These are phyloP conservation scores for Ormyrus thymus DNA, from an alignment of 2,888 invertebrate genomes.

Conservation along the genomic window DNA sequence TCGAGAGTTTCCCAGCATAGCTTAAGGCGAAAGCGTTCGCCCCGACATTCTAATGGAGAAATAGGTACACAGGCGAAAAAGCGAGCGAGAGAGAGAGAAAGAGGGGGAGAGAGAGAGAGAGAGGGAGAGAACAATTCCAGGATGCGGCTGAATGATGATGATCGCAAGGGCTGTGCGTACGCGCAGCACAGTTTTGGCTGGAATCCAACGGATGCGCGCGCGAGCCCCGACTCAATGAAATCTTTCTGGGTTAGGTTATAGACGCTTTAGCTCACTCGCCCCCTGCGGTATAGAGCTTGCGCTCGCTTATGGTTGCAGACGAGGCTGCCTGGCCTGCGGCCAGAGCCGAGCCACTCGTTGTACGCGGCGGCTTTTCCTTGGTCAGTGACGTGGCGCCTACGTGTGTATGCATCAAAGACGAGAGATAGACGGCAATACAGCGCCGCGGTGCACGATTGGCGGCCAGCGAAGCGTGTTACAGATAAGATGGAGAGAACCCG, in stretches of 20 bases:
- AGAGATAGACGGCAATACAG: too few species aligned
- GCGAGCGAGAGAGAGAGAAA: neutral
- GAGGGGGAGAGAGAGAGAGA: neutral
- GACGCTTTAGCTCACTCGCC: constrained; percentile 60
- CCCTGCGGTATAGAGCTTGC: constrained; percentile 57
- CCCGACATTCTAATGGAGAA: neutral
- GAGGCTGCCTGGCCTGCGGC: constrained; percentile 65
- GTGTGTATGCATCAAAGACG: constrained; percentile 7
- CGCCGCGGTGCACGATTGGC: constrained; percentile 44
- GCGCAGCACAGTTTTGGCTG: constrained; percentile 63
- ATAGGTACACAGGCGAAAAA: neutral
- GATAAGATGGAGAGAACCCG: constrained; percentile 49
- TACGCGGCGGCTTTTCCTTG: constrained; percentile 32
- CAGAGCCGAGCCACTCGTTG: constrained; percentile 58
- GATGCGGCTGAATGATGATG: constrained; percentile 59
- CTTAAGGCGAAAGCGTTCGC: neutral
- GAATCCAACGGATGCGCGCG: constrained; percentile 65
- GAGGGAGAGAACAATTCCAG: constrained; percentile 7
- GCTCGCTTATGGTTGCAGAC: constrained; percentile 60
- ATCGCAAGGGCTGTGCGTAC: constrained; percentile 62
- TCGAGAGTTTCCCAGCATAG: neutral
- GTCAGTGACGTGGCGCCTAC: constrained; percentile 63
- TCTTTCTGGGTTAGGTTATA: constrained; percentile 72
- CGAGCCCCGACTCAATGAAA: constrained; percentile 71
- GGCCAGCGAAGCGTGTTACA: constrained; percentile 53